Base-by-base conservation (phyloP, 2,888 invertebrate species). In the Fragum whitleyi region DNA sequence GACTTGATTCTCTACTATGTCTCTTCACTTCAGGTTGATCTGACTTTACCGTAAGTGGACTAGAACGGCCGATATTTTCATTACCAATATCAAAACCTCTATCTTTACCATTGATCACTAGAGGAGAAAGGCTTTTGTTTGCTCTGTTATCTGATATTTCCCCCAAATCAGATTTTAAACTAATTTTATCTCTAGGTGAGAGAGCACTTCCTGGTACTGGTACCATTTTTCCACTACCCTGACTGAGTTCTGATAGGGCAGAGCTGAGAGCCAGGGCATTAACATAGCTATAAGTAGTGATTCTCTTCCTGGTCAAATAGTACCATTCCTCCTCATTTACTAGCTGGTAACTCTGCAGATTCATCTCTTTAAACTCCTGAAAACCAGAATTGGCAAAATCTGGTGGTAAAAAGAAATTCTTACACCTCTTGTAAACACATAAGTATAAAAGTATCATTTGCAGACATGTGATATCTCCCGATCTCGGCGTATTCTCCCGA, bases 271-370 rank as follows among this genome's bases (percentile, higher is more conserved):
- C 91, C 51, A 87, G 80, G 11, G 90, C 88, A 77, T 91, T 89
- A 1, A 83, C 77, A 61, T 77, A 80, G 42, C 76, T 87, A 70
- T 87, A 86, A 26, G 65, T 42, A 1, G 65, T 65, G 21, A 86
- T 81, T 59, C 89, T 85, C 74, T 90, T 90, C 42, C 88, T 82
- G 1, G 95, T 94, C 61, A 96, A 92, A 91, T 96, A 96, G 93
- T 96, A 96, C 81, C 95, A 95, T 62, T 95, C 95, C 0, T 95
- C 95, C 83, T 95, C 95, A 90, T 95, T 95, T 32, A 94, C 94
- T 55, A 96, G 93, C 82, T 95, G 95, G 90, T 96, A 96, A 26
- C 95, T 95, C 78, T 95, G 95, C 59, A 96, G 93, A 62, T 94
- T 93, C 86, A 96, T 94, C 86, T 95, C 95, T 70, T 95, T 94